These are phyloP conservation scores for Pteropus rufus DNA, from an alignment of 2,797 vertebrate species.

Conservation along the genomic window DNA sequence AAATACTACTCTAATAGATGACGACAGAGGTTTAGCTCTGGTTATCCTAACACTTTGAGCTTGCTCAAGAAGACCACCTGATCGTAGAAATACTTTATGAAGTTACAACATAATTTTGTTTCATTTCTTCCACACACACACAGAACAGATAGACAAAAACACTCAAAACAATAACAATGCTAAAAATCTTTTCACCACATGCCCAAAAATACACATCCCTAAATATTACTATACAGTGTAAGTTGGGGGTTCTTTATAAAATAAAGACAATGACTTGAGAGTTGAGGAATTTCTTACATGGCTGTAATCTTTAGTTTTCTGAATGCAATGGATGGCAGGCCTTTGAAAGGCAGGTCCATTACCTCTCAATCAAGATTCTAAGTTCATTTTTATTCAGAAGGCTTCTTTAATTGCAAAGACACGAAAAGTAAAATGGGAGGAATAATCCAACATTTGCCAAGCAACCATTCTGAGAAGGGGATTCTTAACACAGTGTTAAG, in stretches of 20 bases:
- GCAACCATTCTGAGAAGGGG: background rate
- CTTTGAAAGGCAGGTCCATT: background rate
- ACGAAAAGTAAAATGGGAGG: background rate
- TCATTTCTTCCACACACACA: background rate
- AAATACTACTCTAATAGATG: background rate
- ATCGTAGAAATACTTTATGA: background rate
- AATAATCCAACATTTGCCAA: background rate
- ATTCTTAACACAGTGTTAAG: background rate
- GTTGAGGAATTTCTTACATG: background rate
- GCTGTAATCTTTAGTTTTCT: background rate
- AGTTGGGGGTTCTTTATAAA: background rate
- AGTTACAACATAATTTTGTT: background rate
- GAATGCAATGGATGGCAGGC: background rate
- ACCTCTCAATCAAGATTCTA: background rate
- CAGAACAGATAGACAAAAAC: background rate
- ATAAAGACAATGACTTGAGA: background rate
- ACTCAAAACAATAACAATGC: background rate
- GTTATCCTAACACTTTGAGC: background rate
- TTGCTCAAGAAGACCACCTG: background rate
- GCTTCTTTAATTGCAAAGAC: slow-evolving; percentile 18
- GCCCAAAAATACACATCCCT: background rate
- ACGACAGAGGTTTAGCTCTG: background rate
- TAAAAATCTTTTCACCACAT: background rate
- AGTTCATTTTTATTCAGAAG: background rate
- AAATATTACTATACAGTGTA: background rate